Conservation (phyloP, 64 coral and sea anemone genomes). For the Dendronephthya gigantea region DNA sequence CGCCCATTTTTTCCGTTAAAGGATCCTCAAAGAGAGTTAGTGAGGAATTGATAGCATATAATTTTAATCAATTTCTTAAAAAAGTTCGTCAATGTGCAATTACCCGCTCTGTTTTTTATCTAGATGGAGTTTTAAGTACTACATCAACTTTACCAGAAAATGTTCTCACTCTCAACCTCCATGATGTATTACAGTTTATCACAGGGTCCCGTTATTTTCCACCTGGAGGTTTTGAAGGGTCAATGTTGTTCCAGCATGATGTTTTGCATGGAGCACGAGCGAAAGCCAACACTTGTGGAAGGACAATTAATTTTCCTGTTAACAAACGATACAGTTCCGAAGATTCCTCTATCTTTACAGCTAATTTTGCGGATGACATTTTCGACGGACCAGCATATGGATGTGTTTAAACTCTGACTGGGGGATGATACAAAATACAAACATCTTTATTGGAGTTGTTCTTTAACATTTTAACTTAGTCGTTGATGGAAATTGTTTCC, state of each 20-base stretch:
- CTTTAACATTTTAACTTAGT: too few species aligned
- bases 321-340: neutral
- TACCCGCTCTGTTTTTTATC: neutral
- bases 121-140: neutral
- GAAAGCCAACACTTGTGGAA: neutral
- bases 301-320: neutral
- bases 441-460: too few species aligned
- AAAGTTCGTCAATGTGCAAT: neutral
- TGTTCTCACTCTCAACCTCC: neutral
- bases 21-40: neutral
- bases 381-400: neutral
- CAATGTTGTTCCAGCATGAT: conserved; percentile 3
- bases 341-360: neutral
- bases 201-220: neutral
- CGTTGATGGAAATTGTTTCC: too few species aligned
- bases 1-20: neutral
- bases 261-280: neutral
- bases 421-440: too few species aligned
- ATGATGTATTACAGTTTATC: neutral
- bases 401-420: neutral
- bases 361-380: neutral
- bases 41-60: neutral
- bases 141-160: neutral
- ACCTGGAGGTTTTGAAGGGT: neutral
- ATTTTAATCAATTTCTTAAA: neutral